Evolutionary conservation across 2,797 vertebrate genomes (phyloP), one percentile per base, ranked within the genome.

Genomic region (Enteromius treurensis): DNA sequence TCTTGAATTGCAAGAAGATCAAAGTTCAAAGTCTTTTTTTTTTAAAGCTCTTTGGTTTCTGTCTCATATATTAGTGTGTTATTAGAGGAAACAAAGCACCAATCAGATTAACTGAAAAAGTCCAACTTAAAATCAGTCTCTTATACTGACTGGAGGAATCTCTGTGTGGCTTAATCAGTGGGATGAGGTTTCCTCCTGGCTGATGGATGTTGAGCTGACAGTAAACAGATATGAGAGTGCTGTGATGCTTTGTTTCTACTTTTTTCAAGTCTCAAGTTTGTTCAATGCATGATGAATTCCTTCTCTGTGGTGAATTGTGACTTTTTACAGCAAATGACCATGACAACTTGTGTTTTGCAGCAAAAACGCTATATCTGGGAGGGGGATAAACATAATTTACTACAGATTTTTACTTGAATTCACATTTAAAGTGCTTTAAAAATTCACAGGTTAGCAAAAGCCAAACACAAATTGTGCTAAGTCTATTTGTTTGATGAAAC

Each of bases 31-130:
- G 26, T 26, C 26, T 26, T 26, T 42, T 42, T 42, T 10, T 10
- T 42, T 10, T 55, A 26, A 40, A 40, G 47, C 32, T 26, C 42
- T 60, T 14, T 37, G 69, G 51, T 70, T 51, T 79, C 37, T 73
- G 29, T 58, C 5, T 51, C 10, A 29, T 40, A 7, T 58, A 73
- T 51, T 64, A 29, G 19, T 55, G 45, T 9, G 7, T 42, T 60
- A 19, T 23, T 47, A 13, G n/a, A 62, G n/a, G 49, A 11, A 73
- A 34, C 26, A 53, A 51, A 23, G 26, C 34, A 15, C 7, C 32
- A 79, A 21, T 29, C n/a, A 76, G 51, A 76, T 37, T 34, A 55
- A 15, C 45, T 37, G 26, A 53, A 75, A 53, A 65, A 73, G 55
- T 2, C 5, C 5, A 40, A 19, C 17, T 68, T 77, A 34, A 34